These are phyloP conservation scores for Aplocera efformata DNA, from an alignment of 2,888 invertebrate genomes.

Conservation along the genomic window DNA sequence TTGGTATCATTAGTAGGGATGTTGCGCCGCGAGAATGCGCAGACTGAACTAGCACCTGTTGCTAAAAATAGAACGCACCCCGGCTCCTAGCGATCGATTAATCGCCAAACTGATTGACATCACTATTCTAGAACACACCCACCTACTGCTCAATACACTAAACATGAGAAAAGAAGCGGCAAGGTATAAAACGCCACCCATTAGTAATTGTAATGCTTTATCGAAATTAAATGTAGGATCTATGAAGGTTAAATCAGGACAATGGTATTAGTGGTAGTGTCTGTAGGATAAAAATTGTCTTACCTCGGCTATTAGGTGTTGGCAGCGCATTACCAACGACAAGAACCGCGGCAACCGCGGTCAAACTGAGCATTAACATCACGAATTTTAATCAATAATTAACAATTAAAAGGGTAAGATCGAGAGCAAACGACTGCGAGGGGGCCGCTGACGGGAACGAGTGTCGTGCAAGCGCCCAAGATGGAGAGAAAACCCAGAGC, in stretches of 20 bases:
- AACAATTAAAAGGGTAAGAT: conserved; percentile 31
- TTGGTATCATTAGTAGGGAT: conserved; percentile 33
- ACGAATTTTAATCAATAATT: conserved; percentile 24
- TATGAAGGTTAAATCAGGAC: conserved; percentile 2
- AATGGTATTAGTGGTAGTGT: no score
- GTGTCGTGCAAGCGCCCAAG: conserved; percentile 58
- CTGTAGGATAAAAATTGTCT: no score
- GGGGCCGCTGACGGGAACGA: conserved; percentile 59
- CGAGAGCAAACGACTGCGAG: conserved; percentile 46
- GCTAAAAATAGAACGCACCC: conserved; percentile 69
- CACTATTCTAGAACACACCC: not conserved
- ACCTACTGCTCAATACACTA: not conserved
- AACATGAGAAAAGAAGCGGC: no score
- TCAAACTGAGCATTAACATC: conserved; percentile 64
- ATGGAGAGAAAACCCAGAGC: conserved; percentile 56
- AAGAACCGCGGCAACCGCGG: conserved; percentile 71
- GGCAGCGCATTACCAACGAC: conserved; percentile 58
- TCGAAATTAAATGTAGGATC: conserved; percentile 12
- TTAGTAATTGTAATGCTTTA: no score
- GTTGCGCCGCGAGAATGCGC: conserved; percentile 57
- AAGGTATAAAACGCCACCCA: no score
- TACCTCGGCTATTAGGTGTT: conserved; percentile 70
- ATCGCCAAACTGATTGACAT: conserved; percentile 50
- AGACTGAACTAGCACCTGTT: conserved; percentile 68
- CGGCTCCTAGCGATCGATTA: conserved; percentile 35